Conservation (phyloP, 2,797 vertebrate species). For the Petrocephalus schoutedeni region DNA sequence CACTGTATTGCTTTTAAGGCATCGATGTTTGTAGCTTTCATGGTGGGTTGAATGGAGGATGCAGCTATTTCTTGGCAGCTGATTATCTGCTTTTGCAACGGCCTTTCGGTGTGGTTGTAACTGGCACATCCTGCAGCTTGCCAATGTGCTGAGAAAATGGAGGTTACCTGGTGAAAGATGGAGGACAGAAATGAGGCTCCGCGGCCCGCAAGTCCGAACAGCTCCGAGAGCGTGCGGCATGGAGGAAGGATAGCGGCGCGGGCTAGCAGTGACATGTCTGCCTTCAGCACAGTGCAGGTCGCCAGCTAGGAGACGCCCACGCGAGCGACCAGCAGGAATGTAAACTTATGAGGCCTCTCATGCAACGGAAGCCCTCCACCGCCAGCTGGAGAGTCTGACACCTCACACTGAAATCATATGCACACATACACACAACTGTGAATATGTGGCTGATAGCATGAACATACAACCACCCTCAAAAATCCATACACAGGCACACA, state of each 20-base stretch:
- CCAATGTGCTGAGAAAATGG: background rate
- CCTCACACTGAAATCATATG: background rate
- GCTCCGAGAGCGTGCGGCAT: background rate
- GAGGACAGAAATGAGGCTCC: background rate
- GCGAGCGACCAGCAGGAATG: background rate
- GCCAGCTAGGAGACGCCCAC: background rate
- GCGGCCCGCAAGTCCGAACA: background rate
- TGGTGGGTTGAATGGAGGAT: background rate
- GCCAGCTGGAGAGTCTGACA: background rate
- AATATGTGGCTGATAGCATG: background rate
- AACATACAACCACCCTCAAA: background rate
- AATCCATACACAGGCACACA: background rate
- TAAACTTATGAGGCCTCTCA: background rate
- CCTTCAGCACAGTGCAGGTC: background rate
- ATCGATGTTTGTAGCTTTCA: background rate
- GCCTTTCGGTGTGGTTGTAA: background rate
- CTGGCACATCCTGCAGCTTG: background rate
- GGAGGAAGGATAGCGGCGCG: background rate
- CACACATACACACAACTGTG: background rate
- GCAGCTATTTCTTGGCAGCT: background rate
- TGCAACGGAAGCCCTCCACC: background rate
- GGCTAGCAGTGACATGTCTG: background rate
- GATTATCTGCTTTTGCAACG: background rate
- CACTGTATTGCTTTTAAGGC: background rate
- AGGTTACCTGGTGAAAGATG: background rate